These are phyloP conservation scores for Hylaeus volcanicus DNA, from an alignment of 1,140 invertebrate genomes.

Conservation along the genomic window DNA sequence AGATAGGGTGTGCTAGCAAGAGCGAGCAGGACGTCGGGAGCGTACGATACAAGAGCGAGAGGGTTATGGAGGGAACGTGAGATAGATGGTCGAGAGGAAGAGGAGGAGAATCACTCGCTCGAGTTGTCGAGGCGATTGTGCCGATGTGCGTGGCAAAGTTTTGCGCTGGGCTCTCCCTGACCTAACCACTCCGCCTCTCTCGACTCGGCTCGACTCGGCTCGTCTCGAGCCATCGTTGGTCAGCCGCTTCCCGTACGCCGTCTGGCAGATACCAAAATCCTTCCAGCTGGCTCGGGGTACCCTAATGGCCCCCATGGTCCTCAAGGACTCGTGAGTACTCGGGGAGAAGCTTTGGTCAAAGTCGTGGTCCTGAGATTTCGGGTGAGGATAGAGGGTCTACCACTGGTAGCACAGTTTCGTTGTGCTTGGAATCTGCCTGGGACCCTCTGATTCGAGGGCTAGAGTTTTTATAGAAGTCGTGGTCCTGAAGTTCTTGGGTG, in stretches of 20 bases:
- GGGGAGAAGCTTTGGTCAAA: too few relatives aligned
- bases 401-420: too few relatives aligned
- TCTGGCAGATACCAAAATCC: constrained; percentile 36
- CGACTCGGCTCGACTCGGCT: constrained; percentile 37
- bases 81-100: constrained; percentile 40
- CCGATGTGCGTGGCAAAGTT: constrained; percentile 73
- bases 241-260: constrained; percentile 49
- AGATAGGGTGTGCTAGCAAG: constrained; percentile 23
- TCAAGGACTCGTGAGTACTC: too few relatives aligned
- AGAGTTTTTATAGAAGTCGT: too few relatives aligned
- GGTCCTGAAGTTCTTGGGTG: too few relatives aligned
- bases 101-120: constrained; percentile 54
- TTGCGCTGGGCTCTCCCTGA: constrained; percentile 75
- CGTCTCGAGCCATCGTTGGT: constrained; percentile 10
- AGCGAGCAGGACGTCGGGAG: background rate
- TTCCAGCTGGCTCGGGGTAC: constrained; percentile 32
- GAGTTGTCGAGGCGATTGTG: constrained; percentile 70
- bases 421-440: too few relatives aligned
- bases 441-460: too few relatives aligned
- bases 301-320: too few relatives aligned
- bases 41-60: background rate
- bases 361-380: too few relatives aligned
- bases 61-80: constrained; percentile 28
- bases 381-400: too few relatives aligned
- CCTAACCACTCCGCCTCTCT: constrained; percentile 75